Percentiles rank a stretch among this genome's conserved stretches.
These are phyloP conservation scores for Choloepus hoffmanni DNA, from an alignment of 2,113 vertebrate genomes.

Conservation along the genomic window DNA sequence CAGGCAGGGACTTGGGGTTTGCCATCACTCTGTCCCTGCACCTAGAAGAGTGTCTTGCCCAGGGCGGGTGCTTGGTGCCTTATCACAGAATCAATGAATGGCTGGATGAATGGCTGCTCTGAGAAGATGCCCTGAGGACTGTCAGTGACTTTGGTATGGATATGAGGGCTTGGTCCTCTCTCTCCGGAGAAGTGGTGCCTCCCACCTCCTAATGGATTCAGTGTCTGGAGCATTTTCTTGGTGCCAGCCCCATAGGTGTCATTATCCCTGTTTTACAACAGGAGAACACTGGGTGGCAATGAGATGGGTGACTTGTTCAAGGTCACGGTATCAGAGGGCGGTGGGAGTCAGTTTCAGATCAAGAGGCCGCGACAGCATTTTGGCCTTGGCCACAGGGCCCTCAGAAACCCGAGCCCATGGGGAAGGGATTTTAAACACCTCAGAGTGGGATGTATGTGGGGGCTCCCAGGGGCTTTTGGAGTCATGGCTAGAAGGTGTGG, in stretches of 20 bases:
- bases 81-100: background rate
- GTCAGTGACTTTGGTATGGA: background rate
- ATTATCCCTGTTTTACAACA: background rate
- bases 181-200: background rate
- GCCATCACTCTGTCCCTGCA: background rate
- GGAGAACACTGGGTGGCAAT: background rate
- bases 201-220: background rate
- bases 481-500: background rate
- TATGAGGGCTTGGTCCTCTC: background rate
- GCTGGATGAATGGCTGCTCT: background rate
- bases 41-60: background rate
- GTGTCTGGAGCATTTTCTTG: background rate
- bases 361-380: background rate
- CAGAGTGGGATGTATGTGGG: no score
- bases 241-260: background rate
- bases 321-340: background rate
- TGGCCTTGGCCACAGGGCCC: background rate
- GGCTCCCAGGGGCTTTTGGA: background rate
- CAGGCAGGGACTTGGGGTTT: background rate
- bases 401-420: background rate
- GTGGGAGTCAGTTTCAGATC: background rate
- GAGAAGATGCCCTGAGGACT: background rate
- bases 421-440: conserved; percentile 39
- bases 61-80: background rate
- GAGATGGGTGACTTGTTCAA: background rate